Conservation (phyloP, 1,140 invertebrate species). For the Neodiprion pinetum region DNA sequence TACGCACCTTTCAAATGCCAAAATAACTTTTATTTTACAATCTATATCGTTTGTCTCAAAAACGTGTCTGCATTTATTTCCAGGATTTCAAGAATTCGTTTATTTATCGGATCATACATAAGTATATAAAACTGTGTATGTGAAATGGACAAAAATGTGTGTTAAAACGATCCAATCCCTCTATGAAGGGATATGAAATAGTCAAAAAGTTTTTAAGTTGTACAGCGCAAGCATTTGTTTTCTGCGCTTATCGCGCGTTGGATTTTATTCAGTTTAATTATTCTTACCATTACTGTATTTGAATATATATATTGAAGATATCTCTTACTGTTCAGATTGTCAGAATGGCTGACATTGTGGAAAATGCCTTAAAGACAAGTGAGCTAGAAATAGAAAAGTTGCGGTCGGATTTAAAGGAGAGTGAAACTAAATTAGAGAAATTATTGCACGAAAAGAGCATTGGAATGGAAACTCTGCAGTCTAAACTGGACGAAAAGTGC, state of each 20-base stretch:
- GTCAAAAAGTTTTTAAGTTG: too few species aligned
- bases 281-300: not conserved
- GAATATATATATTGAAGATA: constrained; percentile 24
- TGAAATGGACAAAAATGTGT: too few species aligned
- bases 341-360: constrained; percentile 41
- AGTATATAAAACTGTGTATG: too few species aligned
- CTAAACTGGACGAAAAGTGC: constrained; percentile 42
- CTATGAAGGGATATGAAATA: too few species aligned
- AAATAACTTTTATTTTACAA: not conserved
- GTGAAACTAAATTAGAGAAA: constrained; percentile 35
- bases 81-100: too few species aligned
- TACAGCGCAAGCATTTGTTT: too few species aligned
- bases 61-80: too few species aligned
- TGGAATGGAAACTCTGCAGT: constrained; percentile 31
- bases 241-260: too few species aligned
- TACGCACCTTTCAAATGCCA: not conserved
- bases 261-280: too few species aligned
- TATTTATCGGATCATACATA: too few species aligned
- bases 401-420: constrained; percentile 35
- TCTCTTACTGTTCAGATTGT: constrained; percentile 47
- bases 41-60: too few species aligned
- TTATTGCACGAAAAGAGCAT: constrained; percentile 34
- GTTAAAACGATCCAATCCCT: too few species aligned
- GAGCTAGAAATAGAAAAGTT: constrained; percentile 37
- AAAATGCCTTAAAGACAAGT: constrained; percentile 40